These are phyloP conservation scores for Drosophila anomalata DNA, from an alignment of 2,888 invertebrate genomes.

Conservation along the genomic window DNA sequence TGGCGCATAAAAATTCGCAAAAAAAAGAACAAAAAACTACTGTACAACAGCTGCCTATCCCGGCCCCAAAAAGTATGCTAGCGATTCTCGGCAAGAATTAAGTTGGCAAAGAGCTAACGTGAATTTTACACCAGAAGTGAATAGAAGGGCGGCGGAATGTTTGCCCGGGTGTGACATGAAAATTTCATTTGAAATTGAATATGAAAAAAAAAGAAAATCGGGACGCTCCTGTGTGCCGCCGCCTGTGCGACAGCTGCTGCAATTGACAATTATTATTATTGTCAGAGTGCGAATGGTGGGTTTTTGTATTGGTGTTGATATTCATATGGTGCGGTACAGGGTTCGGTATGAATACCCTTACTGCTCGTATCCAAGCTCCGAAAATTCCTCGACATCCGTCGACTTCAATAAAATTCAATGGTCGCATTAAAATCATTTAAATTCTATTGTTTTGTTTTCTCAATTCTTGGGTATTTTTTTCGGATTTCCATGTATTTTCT, in stretches of 20 bases:
- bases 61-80: conserved; percentile 54
- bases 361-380: conserved; percentile 59
- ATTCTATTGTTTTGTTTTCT: conserved; percentile 74
- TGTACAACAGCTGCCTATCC: conserved; percentile 25
- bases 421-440: conserved; percentile 81
- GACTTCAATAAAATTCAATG: conserved; percentile 76
- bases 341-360: conserved; percentile 33
- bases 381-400: conserved; percentile 43
- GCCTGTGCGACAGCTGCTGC: conserved; percentile 69
- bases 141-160: conserved; percentile 3
- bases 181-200: conserved; percentile 76
- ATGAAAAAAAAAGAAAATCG: conserved; percentile 53
- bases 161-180: conserved; percentile 57
- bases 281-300: conserved; percentile 63
- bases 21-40: conserved; percentile 21
- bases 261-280: conserved; percentile 79
- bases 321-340: conserved; percentile 58
- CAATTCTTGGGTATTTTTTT: conserved; percentile 39
- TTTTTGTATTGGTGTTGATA: conserved; percentile 46
- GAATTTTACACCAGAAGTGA: conserved; percentile 57
- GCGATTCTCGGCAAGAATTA: conserved; percentile 50
- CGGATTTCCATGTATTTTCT: conserved; percentile 57
- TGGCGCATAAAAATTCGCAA: conserved; percentile 5
- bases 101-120: conserved; percentile 57
- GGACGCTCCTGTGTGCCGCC: conserved; percentile 17